phyloP scores from a whole-genome alignment of 2,888 invertebrate species.

The Antheraea yamamai region DNA sequence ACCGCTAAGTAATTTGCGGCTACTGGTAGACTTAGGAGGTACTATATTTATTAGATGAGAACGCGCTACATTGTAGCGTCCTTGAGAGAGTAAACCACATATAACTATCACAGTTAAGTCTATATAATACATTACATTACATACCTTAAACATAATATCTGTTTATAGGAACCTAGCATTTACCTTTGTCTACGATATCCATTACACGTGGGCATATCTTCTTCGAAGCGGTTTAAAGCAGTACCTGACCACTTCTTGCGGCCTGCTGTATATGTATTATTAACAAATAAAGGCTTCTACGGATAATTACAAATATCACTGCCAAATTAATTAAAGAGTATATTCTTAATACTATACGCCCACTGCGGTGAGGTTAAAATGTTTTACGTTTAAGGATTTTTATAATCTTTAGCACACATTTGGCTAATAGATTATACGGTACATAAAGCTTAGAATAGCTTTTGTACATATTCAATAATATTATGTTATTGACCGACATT shows the following conservation, averaged over 20 bases:
- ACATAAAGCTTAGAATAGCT: background rate
- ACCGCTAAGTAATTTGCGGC: slow-evolving; percentile 15
- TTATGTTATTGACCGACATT: background rate
- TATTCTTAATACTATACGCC: background rate
- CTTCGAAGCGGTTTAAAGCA: slow-evolving; percentile 48
- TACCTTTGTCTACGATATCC: slow-evolving; percentile 30
- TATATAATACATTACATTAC: background rate
- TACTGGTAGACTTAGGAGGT: background rate
- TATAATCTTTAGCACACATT: background rate
- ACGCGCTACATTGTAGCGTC: background rate
- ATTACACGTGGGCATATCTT: slow-evolving; percentile 40
- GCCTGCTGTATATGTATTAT: slow-evolving; percentile 18
- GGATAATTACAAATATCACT: background rate
- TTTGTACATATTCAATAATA: background rate
- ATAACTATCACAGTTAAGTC: background rate
- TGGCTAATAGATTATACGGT: background rate
- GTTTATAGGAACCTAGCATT: slow-evolving; percentile 16
- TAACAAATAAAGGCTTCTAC: background rate
- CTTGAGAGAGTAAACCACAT: background rate
- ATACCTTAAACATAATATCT: background rate
- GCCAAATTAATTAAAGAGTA: background rate
- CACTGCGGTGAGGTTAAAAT: background rate
- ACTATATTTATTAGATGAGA: slow-evolving; percentile 14
- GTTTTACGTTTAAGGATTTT: background rate
- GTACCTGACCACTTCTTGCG: slow-evolving; percentile 29